Evolutionary conservation across 2,797 vertebrate genomes (phyloP).

Genomic region (Salmo trutta): DNA sequence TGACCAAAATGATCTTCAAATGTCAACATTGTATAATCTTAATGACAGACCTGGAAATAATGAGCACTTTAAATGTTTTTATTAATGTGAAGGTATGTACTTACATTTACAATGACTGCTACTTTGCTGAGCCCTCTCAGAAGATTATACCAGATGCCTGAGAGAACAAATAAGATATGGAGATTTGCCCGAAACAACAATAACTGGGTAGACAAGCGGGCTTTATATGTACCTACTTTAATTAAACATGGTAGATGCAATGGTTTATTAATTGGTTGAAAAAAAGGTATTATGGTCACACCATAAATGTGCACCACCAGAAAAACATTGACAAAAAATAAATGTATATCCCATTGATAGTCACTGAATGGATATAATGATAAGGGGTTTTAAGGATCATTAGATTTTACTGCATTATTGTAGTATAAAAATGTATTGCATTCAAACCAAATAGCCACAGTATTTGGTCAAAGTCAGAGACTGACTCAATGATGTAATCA

Average conservation of each 20-base stretch:
- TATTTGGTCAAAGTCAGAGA: neutral
- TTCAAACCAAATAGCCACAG: neutral
- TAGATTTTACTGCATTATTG: neutral
- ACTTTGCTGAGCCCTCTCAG: conserved; percentile 93
- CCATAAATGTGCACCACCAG: no score
- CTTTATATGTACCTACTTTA: neutral
- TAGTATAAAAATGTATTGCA: neutral
- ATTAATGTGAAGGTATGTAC: conserved; percentile 54
- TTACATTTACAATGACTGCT: conserved; percentile 96
- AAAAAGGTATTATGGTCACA: neutral
- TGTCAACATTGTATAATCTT: neutral
- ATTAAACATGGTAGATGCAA: neutral
- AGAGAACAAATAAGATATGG: conserved; percentile 13
- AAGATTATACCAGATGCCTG: conserved; percentile 99
- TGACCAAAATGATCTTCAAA: neutral
- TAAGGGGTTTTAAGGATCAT: neutral
- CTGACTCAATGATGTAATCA: neutral
- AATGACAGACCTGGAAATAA: neutral
- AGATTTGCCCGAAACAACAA: neutral
- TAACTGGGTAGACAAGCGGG: neutral
- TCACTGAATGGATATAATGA: no score
- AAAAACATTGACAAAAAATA: no score
- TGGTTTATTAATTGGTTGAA: neutral
- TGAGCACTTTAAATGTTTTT: neutral
- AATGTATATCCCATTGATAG: no score